Evolutionary conservation across 2,113 vertebrate genomes (phyloP), one percentile per base, ranked within the genome.

Genomic region (Gila orcuttii): DNA sequence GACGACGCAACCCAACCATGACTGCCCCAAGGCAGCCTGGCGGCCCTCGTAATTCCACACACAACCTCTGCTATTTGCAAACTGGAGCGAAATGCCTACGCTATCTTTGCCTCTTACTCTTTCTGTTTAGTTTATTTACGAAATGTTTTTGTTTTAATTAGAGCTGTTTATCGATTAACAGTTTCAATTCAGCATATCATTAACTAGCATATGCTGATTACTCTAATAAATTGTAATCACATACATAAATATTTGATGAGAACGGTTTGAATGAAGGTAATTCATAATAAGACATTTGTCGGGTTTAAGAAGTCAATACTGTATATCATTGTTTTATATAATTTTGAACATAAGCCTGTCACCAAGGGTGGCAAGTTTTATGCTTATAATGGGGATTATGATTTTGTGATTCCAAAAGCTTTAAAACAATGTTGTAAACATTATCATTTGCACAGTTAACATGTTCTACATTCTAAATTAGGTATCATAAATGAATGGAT

Each of bases 11-110:
- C 42, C 73, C 62, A 85, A 83, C 69, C 5, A 10, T 60, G 28
- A 33, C 55, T 73, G 39, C 57, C 68, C 62, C 23, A 39, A 77
- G 59, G 60, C 74, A 69, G 42, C 83, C 78, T 79, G 62, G 57
- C 4, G n/a, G 45, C 59, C 52, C 64, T 79, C 50, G 13, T 52
- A 59, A 31, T 42, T 47, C 25, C 1, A 33, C 47, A 47, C 52
- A 59, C 62, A 81, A 21, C 79, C 59, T 79, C 55, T 62, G 33
- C 77, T 79, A 17, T 79, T 60, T 79, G 77, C 77, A 62, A 79
- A n/a, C 52, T 42, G 23, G 55, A 62, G 77, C 6, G 6, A 6
- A 59, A 52, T 17, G 57, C 21, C 57, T 79, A 25, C 8, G 12
- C 55, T 68, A 17, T 4, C 11, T 25, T 25, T 69, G 68, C 11